phyloP scores from a whole-genome alignment of 2,888 invertebrate species.

The Dasypogon diadema region DNA sequence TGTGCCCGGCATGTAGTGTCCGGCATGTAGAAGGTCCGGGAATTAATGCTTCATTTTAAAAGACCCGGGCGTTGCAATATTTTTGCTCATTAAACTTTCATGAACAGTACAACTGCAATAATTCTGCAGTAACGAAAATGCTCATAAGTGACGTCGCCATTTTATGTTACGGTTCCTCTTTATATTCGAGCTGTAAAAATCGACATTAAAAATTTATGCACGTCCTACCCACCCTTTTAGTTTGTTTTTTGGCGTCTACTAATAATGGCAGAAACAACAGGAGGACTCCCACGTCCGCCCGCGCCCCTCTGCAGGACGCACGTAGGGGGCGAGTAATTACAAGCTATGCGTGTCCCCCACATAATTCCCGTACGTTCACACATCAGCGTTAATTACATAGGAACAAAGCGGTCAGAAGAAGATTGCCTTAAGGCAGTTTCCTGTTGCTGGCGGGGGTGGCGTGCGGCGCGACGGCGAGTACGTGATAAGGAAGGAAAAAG shows the following conservation, averaged over 20 bases:
- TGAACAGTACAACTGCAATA: slow-evolving; percentile 36
- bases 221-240: slow-evolving; percentile 37
- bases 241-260: slow-evolving; percentile 35
- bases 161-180: slow-evolving; percentile 41
- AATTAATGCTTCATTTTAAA: slow-evolving; percentile 11
- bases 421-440: slow-evolving; percentile 29
- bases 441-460: not conserved
- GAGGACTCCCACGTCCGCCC: not conserved
- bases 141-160: slow-evolving; percentile 36
- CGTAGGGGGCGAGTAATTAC: slow-evolving; percentile 42
- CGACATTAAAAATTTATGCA: slow-evolving; percentile 46
- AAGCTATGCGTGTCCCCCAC: slow-evolving; percentile 42
- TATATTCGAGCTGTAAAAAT: slow-evolving; percentile 41
- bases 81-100: slow-evolving; percentile 43
- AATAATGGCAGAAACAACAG: slow-evolving; percentile 23
- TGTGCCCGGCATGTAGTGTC: not conserved
- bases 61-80: slow-evolving; percentile 19
- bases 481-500: slow-evolving; percentile 34
- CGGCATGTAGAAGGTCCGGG: not conserved
- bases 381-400: slow-evolving; percentile 54
- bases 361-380: slow-evolving; percentile 48
- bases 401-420: slow-evolving; percentile 46
- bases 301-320: not conserved
- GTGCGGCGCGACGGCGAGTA: not conserved
- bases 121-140: slow-evolving; percentile 15